phyloP scores from a whole-genome alignment of 37 sponge, comb jelly and placozoan species.

The Aphrocallistes beatrix region DNA sequence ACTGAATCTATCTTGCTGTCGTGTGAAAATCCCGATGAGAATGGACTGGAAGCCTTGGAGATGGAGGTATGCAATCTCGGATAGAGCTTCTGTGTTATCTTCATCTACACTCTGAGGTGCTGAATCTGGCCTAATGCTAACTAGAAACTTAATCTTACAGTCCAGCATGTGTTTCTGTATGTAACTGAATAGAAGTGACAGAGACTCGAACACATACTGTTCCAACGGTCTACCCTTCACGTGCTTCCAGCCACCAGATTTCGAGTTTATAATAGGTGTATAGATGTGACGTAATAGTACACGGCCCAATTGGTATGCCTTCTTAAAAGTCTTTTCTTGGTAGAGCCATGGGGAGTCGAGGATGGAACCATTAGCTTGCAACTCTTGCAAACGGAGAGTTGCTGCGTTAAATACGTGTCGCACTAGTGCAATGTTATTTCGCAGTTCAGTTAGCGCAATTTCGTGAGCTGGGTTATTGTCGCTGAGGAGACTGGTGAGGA shows the following conservation, averaged over 20 bases:
- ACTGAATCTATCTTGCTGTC: background rate
- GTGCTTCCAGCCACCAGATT: background rate
- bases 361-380: background rate
- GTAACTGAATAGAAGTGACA: background rate
- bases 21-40: background rate
- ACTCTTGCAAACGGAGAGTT: background rate
- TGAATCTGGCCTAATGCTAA: background rate
- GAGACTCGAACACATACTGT: background rate
- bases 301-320: slow-evolving; percentile 7
- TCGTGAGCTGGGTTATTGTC: slow-evolving; percentile 13
- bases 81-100: background rate
- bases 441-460: background rate
- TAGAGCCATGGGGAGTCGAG: slow-evolving; percentile 10
- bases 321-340: slow-evolving; percentile 4
- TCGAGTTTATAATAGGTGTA: background rate
- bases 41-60: background rate
- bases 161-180: background rate
- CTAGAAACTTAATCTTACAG: background rate
- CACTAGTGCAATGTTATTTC: background rate
- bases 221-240: background rate
- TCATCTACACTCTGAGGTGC: background rate
- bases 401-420: background rate
- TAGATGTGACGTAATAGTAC: slow-evolving; percentile 14
- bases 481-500: background rate
- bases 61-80: background rate